Base-by-base conservation (phyloP, 2,888 invertebrate species). In the Dione vanillae region DNA sequence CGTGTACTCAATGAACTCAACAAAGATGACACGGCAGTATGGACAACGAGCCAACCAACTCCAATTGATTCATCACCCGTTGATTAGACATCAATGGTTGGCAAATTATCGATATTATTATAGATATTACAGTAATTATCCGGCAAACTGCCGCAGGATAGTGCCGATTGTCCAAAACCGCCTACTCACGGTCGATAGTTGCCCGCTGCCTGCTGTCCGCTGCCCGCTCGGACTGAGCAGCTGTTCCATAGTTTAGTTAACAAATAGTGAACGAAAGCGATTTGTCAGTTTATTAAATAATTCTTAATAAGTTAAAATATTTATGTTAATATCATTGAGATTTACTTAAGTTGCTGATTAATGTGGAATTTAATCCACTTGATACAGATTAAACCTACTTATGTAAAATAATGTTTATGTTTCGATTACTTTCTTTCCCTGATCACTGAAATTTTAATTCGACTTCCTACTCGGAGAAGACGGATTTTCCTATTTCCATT, bases 121-220 rank as follows among this genome's bases (percentile, higher is more conserved):
- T 73, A 72, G 77, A 76, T 77, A 78, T 78, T 75, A 76, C 74
- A 77, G 77, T 77, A 77, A 79, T 78, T 79, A 77, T 76, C 75
- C 77, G 75, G 75, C 79, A 68, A 77, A 74, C 74, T 74, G 72
- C 59, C 59, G 49, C 35, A 65, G 72, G 73, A 71, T 78, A 45
- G 69, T 54, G 81, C 74, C 82, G 82, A 84, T 84, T 82, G 86
- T 77, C 82, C 83, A 78, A 88, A 89, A 83, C 80, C 86, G 92
- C 91, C 86, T 88, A 89, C 85, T 92, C 91, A 92, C 86, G 83
- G 84, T 80, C 87, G 85, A 84, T 92, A 92, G 92, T 92, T 92
- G 91, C 86, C 86, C 20, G 64, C 47, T 49, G 62, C 27, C 37
- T 12, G 59, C 20, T 8, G 27, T 5, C 27, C 54, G 27, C 14